Evolutionary conservation across 2,888 invertebrate species (phyloP).

Genomic region (Omphaloscelis lunosa): DNA sequence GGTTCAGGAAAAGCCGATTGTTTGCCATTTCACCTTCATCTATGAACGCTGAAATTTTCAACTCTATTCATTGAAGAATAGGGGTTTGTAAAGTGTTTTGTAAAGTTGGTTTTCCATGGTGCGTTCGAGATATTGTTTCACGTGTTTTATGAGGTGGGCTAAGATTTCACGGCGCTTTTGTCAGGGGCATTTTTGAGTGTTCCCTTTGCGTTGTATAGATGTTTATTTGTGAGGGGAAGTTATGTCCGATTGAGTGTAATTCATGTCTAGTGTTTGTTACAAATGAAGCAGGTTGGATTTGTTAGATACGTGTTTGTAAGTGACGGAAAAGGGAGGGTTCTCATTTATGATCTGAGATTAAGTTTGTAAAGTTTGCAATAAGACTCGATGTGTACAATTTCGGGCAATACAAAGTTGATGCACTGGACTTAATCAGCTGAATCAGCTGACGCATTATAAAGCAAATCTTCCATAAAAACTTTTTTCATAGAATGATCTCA

Average conservation of each 20-base stretch:
- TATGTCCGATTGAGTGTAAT: slow-evolving; percentile 80
- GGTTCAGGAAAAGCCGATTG: slow-evolving; percentile 86
- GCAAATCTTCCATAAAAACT: background rate
- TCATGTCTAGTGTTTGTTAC: slow-evolving; percentile 72
- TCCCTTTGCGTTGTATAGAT: slow-evolving; percentile 73
- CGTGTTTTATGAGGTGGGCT: slow-evolving; percentile 90
- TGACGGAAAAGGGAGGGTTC: background rate
- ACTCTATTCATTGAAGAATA: slow-evolving; percentile 54
- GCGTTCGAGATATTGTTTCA: slow-evolving; percentile 88
- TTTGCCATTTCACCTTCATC: slow-evolving; percentile 67
- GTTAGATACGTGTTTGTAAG: background rate
- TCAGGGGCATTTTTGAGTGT: slow-evolving; percentile 84
- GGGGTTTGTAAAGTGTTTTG: slow-evolving; percentile 12
- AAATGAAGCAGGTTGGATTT: slow-evolving; percentile 41
- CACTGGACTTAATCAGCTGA: background rate
- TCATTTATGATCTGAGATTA: background rate
- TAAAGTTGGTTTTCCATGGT: slow-evolving; percentile 58
- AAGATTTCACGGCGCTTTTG: slow-evolving; percentile 85
- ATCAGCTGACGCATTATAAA: background rate
- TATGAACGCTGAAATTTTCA: slow-evolving; percentile 44
- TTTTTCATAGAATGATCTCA: background rate
- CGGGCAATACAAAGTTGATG: background rate
- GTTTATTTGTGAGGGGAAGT: slow-evolving; percentile 77
- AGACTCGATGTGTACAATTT: background rate
- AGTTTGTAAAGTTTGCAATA: background rate